Evolutionary conservation across 2,888 invertebrate species (phyloP), one percentile per base, ranked within the genome.

Genomic region (Fragum fragum): DNA sequence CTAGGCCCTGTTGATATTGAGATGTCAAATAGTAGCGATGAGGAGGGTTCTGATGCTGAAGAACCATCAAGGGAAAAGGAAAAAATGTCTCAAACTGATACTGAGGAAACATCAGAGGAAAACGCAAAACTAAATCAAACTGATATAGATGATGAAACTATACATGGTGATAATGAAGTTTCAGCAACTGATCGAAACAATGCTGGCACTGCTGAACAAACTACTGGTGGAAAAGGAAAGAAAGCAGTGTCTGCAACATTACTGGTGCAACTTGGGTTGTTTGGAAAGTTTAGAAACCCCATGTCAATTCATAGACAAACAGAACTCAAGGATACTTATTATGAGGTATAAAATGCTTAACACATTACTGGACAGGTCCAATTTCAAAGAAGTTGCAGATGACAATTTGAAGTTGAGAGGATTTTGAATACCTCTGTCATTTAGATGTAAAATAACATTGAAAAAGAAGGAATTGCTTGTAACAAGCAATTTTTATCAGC

Each of bases 281-380:
- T 98, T 92, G 95, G 97, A 0, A 97, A 97, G 89, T 96, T 98
- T 88, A 96, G 96, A 82, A 97, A 97, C 92, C 98, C 98, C 0
- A 96, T 96, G 93, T 97, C 97, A 1, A 95, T 98, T 82, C 96
- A 97, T 91, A 96, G 96, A 85, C 97, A 98, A 93, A 95, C 96
- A 0, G 96, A 97, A 86, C 95, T 99, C 80, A 96, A 96, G 91
- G 96, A 92, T 52, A 90, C 95, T 55, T 95, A 95, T 78, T 79
- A 84, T 70, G 90, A 93, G 87, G 93, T 94, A n/a, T n/a, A n/a
- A n/a, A n/a, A n/a, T n/a, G n/a, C n/a, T n/a, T n/a, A n/a, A n/a
- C n/a, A n/a, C n/a, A n/a, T n/a, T n/a, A n/a, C n/a, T n/a, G n/a
- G n/a, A n/a, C n/a, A n/a, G n/a, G n/a, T n/a, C n/a, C n/a, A n/a